phyloP scores from a whole-genome alignment of 2,113 vertebrate species.

The Hydrochoerus hydrochaeris region DNA sequence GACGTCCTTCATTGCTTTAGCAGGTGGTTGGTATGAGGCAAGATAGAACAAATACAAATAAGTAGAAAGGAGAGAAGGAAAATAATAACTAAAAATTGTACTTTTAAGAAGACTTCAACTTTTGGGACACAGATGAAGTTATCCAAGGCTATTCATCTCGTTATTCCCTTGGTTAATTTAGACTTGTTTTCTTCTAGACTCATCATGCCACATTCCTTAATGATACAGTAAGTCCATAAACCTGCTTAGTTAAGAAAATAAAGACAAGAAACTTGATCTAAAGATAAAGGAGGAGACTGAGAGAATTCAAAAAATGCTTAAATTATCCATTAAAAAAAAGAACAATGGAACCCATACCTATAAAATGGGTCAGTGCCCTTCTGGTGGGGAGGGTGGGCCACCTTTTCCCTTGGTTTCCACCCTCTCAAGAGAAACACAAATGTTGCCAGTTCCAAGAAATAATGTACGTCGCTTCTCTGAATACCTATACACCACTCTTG shows the following conservation, averaged over 20 bases:
- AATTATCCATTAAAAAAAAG: background rate
- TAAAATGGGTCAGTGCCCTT: background rate
- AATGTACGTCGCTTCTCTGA: background rate
- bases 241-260: background rate
- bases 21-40: background rate
- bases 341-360: background rate
- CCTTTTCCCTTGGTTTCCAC: background rate
- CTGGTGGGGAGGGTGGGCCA: background rate
- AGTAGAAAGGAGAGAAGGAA: background rate
- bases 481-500: background rate
- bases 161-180: background rate
- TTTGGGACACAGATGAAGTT: background rate
- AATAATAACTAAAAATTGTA: background rate
- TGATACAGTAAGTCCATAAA: background rate
- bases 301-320: background rate
- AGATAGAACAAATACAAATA: background rate
- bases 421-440: background rate
- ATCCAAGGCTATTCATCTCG: background rate
- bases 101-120: background rate
- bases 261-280: background rate
- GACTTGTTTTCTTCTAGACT: background rate
- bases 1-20: background rate
- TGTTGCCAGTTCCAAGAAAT: background rate
- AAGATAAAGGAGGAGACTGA: background rate
- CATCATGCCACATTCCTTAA: background rate